Percentiles rank a stretch among this genome's conserved stretches.
These are phyloP conservation scores for Holothuria scabra DNA, from an alignment of 53 echinoderm and acorn worm species.

Conservation along the genomic window DNA sequence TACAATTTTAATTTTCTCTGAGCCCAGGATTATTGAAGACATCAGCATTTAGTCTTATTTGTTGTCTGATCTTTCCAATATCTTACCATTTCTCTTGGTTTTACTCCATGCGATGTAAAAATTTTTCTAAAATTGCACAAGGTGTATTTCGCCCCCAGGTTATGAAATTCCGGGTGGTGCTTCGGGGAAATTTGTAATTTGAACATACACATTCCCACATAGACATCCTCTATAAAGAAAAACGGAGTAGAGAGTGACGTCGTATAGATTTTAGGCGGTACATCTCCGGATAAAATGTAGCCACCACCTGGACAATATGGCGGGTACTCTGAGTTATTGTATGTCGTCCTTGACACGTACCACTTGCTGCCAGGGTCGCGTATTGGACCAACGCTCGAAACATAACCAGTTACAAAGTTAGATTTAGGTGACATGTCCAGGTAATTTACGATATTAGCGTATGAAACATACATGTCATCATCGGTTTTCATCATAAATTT, in stretches of 20 bases:
- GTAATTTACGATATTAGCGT: conserved; percentile 70
- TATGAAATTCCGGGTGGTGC: conserved; percentile 80
- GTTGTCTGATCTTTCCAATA: too few species aligned
- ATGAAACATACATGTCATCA: conserved; percentile 92
- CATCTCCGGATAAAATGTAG: too few species aligned
- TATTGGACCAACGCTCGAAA: conserved; percentile 84
- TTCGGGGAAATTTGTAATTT: conserved; percentile 71
- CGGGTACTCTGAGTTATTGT: conserved; percentile 81
- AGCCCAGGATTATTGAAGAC: too few species aligned
- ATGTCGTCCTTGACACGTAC: conserved; percentile 89
- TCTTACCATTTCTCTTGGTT: conserved; percentile 83
- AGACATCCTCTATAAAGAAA: conserved; percentile 92
- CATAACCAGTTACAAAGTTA: conserved; percentile 76
- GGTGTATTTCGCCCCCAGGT: conserved; percentile 82
- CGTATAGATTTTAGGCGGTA: conserved; percentile 65
- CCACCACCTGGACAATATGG: conserved; percentile 95
- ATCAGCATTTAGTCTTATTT: too few species aligned
- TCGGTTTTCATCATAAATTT: too few species aligned
- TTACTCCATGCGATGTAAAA: conserved; percentile 91
- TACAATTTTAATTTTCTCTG: too few species aligned
- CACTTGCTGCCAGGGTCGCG: conserved; percentile 93
- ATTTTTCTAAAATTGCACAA: conserved; percentile 84
- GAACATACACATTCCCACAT: conserved; percentile 73
- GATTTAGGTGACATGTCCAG: conserved; percentile 47
- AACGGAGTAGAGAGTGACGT: conserved; percentile 74